Evolutionary conservation across 92 coral and sea anemone genomes (phyloP), one percentile per base, ranked within the genome.

Genomic region (Scolanthus callimorphus): DNA sequence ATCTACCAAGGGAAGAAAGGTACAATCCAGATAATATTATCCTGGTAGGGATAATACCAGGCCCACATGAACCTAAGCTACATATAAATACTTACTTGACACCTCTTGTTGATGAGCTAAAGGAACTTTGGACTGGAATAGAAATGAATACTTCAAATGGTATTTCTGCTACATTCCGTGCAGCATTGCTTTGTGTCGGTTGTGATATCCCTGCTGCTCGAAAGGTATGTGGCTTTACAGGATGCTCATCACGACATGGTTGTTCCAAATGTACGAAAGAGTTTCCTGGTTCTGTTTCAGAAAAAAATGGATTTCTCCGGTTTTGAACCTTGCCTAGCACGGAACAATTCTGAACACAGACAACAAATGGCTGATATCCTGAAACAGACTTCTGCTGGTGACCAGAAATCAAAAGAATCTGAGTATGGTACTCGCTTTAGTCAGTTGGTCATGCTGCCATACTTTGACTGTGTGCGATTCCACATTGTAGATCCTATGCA

Each of bases 401-500:
- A 71, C 11, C 38, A 28, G 31, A 30, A 58, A 3, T 10, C 27
- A 0, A 25, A 29, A 6, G 78, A 63, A 57, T 26, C 45, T 20
- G 2, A 39, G 51, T 73, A 31, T 73, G 86, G 86, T 0, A 25
- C 77, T 0, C 39, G 77, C 1, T 81, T 20, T 20, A 60, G 31
- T 22, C 74, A 67, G 11, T 49, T 81, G 19, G n/a, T 74, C 49
- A 29, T 15, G 31, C 31, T 81, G 15, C 82, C 78, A 0, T 74
- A 74, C 51, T 80, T 74, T 55, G 82, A 80, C 29, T 67, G 82
- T 57, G 77, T 80, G 0, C 39, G 84, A 24, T 82, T 54, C 15
- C 80, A 63, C 56, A 66, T 67, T 1, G 53, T 82, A 0, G 89
- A 82, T 29, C 89, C 89, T 1, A 77, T 76, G 77, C 84, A 82